Conservation (phyloP, 2,888 invertebrate genomes). For the Amorpha juglandis region DNA sequence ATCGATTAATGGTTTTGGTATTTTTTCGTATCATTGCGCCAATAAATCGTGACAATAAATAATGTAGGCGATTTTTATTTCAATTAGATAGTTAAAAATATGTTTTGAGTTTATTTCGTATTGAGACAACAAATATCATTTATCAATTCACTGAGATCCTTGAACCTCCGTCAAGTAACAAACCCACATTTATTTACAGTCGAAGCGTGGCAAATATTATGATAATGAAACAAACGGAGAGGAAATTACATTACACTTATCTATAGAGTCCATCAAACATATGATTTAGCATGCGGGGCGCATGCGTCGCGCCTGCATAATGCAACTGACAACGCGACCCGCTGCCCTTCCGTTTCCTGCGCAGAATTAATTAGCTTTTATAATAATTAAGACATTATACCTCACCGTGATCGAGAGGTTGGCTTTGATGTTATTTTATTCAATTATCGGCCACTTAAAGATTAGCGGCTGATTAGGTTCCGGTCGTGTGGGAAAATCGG, state of each 20-base stretch:
- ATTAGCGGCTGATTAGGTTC: not conserved
- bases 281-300: slow-evolving; percentile 55
- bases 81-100: too few relatives aligned
- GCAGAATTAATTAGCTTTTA: slow-evolving; percentile 65
- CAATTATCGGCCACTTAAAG: slow-evolving; percentile 1
- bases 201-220: slow-evolving; percentile 8
- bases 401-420: not conserved
- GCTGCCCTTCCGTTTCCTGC: slow-evolving; percentile 77
- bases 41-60: too few relatives aligned
- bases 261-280: slow-evolving; percentile 23
- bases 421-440: not conserved
- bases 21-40: not conserved
- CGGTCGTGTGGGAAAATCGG: not conserved
- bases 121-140: too few relatives aligned
- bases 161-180: not conserved
- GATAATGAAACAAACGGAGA: slow-evolving; percentile 1
- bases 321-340: slow-evolving; percentile 76
- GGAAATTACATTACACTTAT: slow-evolving; percentile 19
- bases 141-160: too few relatives aligned
- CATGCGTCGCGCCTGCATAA: slow-evolving; percentile 72
- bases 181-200: not conserved
- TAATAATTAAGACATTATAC: slow-evolving; percentile 13
- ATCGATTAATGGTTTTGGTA: not conserved
- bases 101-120: too few relatives aligned
- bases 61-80: too few relatives aligned